Evolutionary conservation across 2,113 vertebrate species (phyloP).

Genomic region (Gallinago jamesoni): DNA sequence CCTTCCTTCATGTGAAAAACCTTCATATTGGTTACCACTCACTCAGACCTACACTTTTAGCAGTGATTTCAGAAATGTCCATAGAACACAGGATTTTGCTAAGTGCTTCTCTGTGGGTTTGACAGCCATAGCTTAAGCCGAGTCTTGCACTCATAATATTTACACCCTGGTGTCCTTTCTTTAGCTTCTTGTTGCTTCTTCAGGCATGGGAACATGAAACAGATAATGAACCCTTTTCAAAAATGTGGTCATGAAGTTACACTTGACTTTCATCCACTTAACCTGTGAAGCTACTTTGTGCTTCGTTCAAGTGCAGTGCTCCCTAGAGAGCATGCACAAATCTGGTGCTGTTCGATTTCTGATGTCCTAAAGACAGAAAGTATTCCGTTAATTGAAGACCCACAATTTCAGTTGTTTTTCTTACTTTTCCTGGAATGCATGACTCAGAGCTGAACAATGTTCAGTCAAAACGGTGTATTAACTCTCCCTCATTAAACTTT

Average conservation of each 20-base stretch:
- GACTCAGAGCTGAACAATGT: slow-evolving; percentile 8
- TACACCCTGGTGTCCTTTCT: not conserved
- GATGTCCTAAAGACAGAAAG: not conserved
- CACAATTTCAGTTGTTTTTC: not conserved
- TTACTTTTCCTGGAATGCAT: not conserved
- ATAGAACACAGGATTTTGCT: not conserved
- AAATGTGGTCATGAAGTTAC: not conserved
- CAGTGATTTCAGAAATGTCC: not conserved
- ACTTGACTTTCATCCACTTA: not conserved
- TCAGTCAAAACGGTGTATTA: not conserved
- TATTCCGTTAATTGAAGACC: not conserved
- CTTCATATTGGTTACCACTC: not conserved
- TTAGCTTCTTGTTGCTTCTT: not conserved
- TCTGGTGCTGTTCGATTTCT: not conserved
- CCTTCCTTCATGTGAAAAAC: not conserved
- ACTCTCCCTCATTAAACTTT: not conserved
- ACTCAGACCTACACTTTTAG: not conserved
- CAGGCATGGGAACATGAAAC: not conserved
- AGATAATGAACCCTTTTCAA: not conserved
- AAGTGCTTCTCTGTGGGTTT: not conserved
- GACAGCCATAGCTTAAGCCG: not conserved
- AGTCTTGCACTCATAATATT: not conserved
- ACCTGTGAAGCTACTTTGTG: not conserved
- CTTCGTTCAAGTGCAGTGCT: not conserved
- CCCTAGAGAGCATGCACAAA: not conserved